Conservation (phyloP, 2,797 vertebrate species). For the Paedocypris micromegethes region DNA sequence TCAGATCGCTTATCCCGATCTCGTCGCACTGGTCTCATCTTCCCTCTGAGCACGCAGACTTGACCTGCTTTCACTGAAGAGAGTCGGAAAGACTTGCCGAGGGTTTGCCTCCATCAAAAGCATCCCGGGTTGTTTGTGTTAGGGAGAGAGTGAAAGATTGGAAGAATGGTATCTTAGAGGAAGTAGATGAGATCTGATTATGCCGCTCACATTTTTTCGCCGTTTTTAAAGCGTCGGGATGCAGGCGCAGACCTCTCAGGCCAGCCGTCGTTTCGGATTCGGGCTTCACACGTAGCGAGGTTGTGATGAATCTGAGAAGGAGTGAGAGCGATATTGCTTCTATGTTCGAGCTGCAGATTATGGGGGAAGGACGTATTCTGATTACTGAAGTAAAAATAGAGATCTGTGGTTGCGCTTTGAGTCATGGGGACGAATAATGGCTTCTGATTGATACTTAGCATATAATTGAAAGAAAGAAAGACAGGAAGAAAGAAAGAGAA, state of each 20-base stretch:
- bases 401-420: too few relatives aligned
- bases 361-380: too few relatives aligned
- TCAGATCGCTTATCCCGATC: constrained; percentile 55
- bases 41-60: constrained; percentile 57
- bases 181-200: constrained; percentile 40
- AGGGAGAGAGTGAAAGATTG: constrained; percentile 47
- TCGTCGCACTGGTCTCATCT: constrained; percentile 57
- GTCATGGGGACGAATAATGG: too few relatives aligned
- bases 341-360: too few relatives aligned
- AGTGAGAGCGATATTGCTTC: neutral
- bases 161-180: constrained; percentile 37
- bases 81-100: constrained; percentile 61
- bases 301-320: neutral
- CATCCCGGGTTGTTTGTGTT: constrained; percentile 54
- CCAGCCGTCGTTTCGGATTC: constrained; percentile 29
- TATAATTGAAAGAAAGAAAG: too few relatives aligned
- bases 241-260: constrained; percentile 26
- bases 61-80: constrained; percentile 63
- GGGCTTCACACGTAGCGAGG: neutral
- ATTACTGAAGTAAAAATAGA: too few relatives aligned
- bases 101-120: constrained; percentile 68
- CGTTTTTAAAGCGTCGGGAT: constrained; percentile 26
- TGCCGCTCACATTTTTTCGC: constrained; percentile 30
- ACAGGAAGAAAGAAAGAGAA: too few relatives aligned
- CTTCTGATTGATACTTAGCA: too few relatives aligned